These are phyloP conservation scores for Megaustenia siamemsis DNA, from an alignment of 2,888 invertebrate species.

Conservation along the genomic window DNA sequence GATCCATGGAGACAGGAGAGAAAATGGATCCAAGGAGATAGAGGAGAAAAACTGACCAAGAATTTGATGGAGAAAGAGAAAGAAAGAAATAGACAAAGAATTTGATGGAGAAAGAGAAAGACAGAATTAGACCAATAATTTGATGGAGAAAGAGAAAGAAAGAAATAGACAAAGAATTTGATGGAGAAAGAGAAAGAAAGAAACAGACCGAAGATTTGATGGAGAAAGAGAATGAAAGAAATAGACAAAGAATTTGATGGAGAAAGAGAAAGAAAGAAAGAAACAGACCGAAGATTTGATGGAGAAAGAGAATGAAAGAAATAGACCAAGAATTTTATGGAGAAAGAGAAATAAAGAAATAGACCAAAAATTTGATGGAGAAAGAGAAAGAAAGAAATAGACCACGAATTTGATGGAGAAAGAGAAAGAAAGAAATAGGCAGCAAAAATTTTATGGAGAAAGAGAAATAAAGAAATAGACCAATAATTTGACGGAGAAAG, in stretches of 20 bases:
- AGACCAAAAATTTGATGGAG: neutral
- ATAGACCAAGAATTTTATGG: neutral
- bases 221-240: neutral
- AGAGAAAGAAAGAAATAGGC: neutral
- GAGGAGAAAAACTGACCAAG: neutral
- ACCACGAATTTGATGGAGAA: neutral
- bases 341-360: neutral
- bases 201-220: conserved; percentile 3
- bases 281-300: neutral
- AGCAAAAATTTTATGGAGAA: neutral
- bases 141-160: neutral
- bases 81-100: neutral
- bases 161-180: too few species aligned
- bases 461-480: neutral
- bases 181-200: conserved; percentile 22
- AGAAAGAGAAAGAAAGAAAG: neutral
- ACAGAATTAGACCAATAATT: neutral
- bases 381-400: neutral
- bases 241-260: neutral
- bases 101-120: neutral
- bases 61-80: neutral
- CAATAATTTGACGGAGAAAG: neutral
- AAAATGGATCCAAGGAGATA: too few species aligned
- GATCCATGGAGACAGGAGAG: too few species aligned
- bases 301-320: neutral